These are phyloP conservation scores for Gnathonemus longibarbis DNA, from an alignment of 2,113 vertebrate species.

Conservation along the genomic window DNA sequence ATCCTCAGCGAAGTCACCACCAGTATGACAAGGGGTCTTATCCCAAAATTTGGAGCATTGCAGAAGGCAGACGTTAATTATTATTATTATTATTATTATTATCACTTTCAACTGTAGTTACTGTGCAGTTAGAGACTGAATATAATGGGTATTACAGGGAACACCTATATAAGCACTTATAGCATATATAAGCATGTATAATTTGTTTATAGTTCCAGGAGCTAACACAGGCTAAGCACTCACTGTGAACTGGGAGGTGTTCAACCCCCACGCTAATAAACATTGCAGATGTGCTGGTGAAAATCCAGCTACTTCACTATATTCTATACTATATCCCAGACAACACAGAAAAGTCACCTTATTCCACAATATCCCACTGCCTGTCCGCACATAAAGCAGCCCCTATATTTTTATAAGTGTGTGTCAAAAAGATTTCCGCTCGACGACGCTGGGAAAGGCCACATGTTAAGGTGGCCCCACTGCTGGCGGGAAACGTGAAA, in stretches of 20 bases:
- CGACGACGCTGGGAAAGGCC: background rate
- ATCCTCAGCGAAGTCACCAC: background rate
- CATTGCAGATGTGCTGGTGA: background rate
- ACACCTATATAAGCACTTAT: background rate
- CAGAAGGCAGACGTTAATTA: background rate
- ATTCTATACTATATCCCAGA: background rate
- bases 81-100: background rate
- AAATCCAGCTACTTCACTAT: background rate
- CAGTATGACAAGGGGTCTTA: background rate
- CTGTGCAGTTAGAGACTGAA: background rate
- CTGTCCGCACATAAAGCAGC: background rate
- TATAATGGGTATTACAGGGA: background rate
- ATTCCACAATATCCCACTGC: background rate
- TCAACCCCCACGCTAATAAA: background rate
- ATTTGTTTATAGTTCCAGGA: background rate
- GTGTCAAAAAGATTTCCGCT: background rate
- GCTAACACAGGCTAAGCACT: background rate
- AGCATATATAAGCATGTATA: background rate
- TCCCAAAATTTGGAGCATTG: background rate
- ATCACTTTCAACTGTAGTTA: background rate
- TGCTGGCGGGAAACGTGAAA: background rate
- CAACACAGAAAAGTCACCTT: background rate
- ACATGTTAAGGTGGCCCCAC: background rate
- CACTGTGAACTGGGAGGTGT: background rate
- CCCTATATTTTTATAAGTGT: background rate